A percentile compares a stretch with the other conserved stretches of the same genome.
Conservation (phyloP, 1,140 invertebrate species). For the Trichonephila clavata region DNA sequence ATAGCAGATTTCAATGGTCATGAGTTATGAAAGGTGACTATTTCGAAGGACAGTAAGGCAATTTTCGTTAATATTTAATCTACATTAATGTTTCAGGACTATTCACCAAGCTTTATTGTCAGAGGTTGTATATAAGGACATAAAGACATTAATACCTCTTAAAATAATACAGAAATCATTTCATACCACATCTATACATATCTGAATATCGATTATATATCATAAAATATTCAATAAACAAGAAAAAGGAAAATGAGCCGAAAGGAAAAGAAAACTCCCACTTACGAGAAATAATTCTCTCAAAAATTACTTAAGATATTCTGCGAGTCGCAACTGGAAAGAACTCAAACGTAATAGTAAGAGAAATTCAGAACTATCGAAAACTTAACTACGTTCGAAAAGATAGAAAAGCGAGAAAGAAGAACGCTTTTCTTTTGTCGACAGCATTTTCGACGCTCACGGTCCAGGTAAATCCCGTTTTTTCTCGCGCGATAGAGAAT, state of each 20-base stretch:
- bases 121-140: no score
- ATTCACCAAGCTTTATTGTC: no score
- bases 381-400: background rate
- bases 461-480: background rate
- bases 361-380: background rate
- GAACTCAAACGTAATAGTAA: background rate
- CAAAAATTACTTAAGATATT: background rate
- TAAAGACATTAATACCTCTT: no score
- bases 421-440: background rate
- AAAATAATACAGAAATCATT: no score
- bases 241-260: background rate
- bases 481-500: background rate
- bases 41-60: no score
- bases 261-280: background rate
- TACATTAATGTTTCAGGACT: no score
- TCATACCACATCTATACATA: no score
- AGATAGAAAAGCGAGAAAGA: background rate
- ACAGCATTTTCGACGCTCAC: background rate
- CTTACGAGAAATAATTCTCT: background rate
- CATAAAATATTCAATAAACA: background rate
- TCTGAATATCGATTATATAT: no score
- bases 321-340: background rate
- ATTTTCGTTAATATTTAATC: no score
- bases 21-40: no score
- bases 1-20: no score